Base-by-base conservation (phyloP, 2,888 invertebrate genomes). In the Hypsopygia costalis region DNA sequence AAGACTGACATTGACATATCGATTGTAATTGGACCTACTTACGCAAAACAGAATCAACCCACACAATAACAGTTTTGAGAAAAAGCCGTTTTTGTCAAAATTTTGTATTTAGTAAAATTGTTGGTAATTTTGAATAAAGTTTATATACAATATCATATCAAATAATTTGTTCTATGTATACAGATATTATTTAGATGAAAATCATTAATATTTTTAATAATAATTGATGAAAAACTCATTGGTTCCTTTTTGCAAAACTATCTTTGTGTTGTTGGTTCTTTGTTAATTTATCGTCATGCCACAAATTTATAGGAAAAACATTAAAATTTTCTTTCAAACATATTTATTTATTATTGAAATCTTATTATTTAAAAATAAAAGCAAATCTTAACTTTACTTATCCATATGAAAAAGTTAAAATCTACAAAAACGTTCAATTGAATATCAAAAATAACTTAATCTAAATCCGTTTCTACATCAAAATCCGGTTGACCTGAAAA, bases 1-100 rank as follows among this genome's bases (percentile, higher is more conserved):
- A 31, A 31, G 31, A 31, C 31, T 31, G 31, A 29, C 90, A 89
- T 51, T 50, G 89, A 32, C 62, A 67, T 38, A n/a, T n/a, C n/a
- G n/a, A n/a, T n/a, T n/a, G n/a, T 21, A 30, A 28, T 36, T 8
- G 48, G 45, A 34, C 5, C 40, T 8, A 31, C 21, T 21, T 21
- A 21, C 21, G 21, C 21, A 21, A 21, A 21, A 21, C 21, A 21
- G 21, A 21, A 21, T 21, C 21, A 21, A 21, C 21, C 21, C 28
- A 10, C 20, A 29, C 20, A 29, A 28, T 29, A 10, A 10, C 10
- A 29, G 29, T 28, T 11, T 29, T 29, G 20, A 10, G 29, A 34
- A 11, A 34, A 34, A 39, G 39, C 27, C 25, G 28, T 39, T 39
- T 39, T 39, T 33, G 34, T 33, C 21, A 5, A 21, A 21, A 21